Percentiles rank a stretch among this genome's conserved stretches.
Evolutionary conservation across 1,140 invertebrate species (phyloP).

Genomic region (Mya arenaria): DNA sequence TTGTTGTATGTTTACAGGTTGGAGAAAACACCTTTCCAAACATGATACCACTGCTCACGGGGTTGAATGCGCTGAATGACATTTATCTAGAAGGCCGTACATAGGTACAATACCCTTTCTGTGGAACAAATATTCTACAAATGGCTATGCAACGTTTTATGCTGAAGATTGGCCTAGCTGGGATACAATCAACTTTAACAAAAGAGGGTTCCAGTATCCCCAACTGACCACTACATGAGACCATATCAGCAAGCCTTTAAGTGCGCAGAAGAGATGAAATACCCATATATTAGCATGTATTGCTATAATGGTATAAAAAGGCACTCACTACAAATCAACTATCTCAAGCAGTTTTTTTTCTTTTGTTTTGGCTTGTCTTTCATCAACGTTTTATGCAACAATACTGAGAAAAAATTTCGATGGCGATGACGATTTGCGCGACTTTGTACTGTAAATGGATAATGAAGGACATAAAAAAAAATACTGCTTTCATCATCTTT

Average conservation of each 20-base stretch:
- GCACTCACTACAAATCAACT: constrained; percentile 13
- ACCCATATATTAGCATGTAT: constrained; percentile 2
- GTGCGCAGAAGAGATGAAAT: background rate
- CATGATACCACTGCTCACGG: constrained; percentile 67
- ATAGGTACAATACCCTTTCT: constrained; percentile 44
- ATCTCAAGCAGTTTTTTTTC: constrained; percentile 37
- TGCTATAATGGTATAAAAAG: constrained; percentile 30
- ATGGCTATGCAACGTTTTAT: constrained; percentile 82
- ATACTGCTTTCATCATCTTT: constrained; percentile 30
- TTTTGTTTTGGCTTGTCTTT: constrained; percentile 29
- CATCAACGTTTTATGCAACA: constrained; percentile 11
- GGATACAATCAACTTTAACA: constrained; percentile 80
- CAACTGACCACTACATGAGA: constrained; percentile 81
- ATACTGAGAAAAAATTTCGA: constrained; percentile 12
- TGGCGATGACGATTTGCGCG: constrained; percentile 60
- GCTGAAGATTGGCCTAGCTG: constrained; percentile 81
- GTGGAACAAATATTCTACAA: constrained; percentile 81
- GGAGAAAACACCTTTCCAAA: constrained; percentile 74
- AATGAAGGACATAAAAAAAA: background rate
- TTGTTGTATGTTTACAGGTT: constrained; percentile 88
- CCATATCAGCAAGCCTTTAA: constrained; percentile 73
- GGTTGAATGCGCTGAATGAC: background rate
- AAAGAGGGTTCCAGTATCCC: constrained; percentile 79
- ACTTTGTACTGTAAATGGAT: constrained; percentile 52
- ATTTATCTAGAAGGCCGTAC: background rate